Evolutionary conservation across 2,888 invertebrate species (phyloP).

Genomic region (Pristionchus arcanus): DNA sequence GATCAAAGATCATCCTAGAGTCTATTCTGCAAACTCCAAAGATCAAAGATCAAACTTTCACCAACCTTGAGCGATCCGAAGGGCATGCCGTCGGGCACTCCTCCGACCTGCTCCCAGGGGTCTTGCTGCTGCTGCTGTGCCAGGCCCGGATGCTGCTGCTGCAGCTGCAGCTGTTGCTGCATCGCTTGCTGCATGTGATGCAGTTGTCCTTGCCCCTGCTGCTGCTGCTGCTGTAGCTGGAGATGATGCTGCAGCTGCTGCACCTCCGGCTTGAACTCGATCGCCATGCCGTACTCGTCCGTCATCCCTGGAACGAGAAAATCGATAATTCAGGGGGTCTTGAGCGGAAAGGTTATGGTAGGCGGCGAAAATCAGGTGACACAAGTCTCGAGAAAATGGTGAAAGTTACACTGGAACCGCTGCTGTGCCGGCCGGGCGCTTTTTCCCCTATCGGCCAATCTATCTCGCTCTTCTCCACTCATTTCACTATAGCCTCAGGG

Average conservation of each 20-base stretch:
- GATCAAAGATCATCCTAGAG: constrained; percentile 39
- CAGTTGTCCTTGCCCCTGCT: background rate
- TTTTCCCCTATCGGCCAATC: constrained; percentile 46
- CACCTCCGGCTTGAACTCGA: constrained; percentile 52
- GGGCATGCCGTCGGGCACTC: constrained; percentile 49
- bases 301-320: constrained; percentile 39
- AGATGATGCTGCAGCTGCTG: constrained; percentile 7
- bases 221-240: background rate
- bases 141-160: background rate
- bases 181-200: background rate
- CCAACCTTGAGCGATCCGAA: constrained; percentile 54
- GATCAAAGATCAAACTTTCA: background rate
- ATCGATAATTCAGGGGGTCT: background rate
- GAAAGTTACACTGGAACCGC: constrained; percentile 38
- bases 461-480: background rate
- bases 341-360: background rate
- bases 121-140: no score
- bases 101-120: background rate
- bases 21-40: background rate
- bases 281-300: constrained; percentile 55
- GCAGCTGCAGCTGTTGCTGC: constrained; percentile 6
- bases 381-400: background rate
- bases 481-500: constrained; percentile 15
- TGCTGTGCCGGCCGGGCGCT: background rate
- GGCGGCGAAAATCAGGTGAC: constrained; percentile 26